Conservation (phyloP, 2,888 invertebrate species). For the Dioctria linearis region DNA sequence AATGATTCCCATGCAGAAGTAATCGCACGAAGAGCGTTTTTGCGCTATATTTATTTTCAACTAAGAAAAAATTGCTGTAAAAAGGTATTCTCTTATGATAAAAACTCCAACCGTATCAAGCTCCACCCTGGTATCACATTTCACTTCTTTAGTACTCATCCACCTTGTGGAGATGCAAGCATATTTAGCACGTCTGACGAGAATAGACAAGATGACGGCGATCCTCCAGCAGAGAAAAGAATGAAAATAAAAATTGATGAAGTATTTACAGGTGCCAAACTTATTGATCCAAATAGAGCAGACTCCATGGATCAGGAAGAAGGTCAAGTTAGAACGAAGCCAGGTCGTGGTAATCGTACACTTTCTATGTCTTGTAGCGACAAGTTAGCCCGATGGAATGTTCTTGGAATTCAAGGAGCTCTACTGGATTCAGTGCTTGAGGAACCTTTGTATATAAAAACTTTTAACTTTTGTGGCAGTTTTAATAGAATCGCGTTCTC, state of each 20-base stretch:
- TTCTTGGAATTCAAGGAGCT: conserved; percentile 88
- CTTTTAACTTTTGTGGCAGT: conserved; percentile 81
- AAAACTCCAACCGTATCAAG: conserved; percentile 68
- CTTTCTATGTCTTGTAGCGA: conserved; percentile 95
- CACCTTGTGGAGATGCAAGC: conserved; percentile 95
- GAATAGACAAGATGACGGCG: conserved; percentile 54
- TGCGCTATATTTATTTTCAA: conserved; percentile 79
- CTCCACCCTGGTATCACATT: conserved; percentile 77
- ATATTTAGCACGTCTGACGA: conserved; percentile 74
- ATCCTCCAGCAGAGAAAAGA: conserved; percentile 60
- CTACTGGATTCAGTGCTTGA: conserved; percentile 79
- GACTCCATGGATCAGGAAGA: conserved; percentile 77
- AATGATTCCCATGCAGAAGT: conserved; percentile 96
- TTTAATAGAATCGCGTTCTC: conserved; percentile 76
- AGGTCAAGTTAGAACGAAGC: conserved; percentile 87
- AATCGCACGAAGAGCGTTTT: conserved; percentile 85
- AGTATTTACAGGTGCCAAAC: conserved; percentile 89
- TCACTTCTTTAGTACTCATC: conserved; percentile 88
- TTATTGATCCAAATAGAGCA: conserved; percentile 73
- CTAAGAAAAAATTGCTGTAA: conserved; percentile 58
- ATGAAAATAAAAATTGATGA: conserved; percentile 58
- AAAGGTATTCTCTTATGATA: conserved; percentile 67
- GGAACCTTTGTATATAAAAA: conserved; percentile 79
- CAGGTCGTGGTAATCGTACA: conserved; percentile 91
- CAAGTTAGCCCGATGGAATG: conserved; percentile 91